Percentiles rank a stretch among this genome's conserved stretches.
phyloP scores from a whole-genome alignment of 2,797 vertebrate genomes.

The Antennarius maculatus region DNA sequence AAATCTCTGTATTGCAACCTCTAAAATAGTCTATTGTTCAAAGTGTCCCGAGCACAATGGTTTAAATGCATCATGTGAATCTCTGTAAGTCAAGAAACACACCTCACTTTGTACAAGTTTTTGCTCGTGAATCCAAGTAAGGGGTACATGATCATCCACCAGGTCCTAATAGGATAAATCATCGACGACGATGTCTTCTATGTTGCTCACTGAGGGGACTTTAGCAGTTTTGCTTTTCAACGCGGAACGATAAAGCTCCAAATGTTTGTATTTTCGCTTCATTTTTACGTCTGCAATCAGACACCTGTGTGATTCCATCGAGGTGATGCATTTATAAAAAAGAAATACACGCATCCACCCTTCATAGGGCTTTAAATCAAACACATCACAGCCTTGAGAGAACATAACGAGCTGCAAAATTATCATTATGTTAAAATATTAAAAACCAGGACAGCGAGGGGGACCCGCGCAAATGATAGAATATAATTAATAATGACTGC shows the following conservation, averaged over 20 bases:
- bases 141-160: conserved; percentile 8
- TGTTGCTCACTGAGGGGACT: not conserved
- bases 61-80: conserved; percentile 21
- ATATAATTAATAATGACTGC: conserved; percentile 37
- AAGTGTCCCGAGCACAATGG: conserved; percentile 4
- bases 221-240: not conserved
- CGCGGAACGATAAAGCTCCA: not conserved
- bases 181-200: no score
- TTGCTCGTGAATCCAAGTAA: conserved; percentile 28
- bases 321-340: not conserved
- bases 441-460: conserved; percentile 8
- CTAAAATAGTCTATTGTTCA: conserved; percentile 19
- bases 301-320: conserved; percentile 4
- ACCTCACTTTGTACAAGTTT: conserved; percentile 22
- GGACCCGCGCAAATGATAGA: conserved; percentile 14
- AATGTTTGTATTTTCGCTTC: not conserved
- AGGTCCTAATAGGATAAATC: conserved; percentile 8
- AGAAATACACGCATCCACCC: not conserved
- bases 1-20: conserved; percentile 13
- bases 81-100: conserved; percentile 17
- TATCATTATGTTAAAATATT: conserved; percentile 2
- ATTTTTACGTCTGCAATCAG: not conserved
- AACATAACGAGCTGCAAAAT: conserved; percentile 11
- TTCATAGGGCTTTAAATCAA: conserved; percentile 3
- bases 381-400: not conserved